Conservation (phyloP, 2,797 vertebrate species). For the Clamator glandarius region DNA sequence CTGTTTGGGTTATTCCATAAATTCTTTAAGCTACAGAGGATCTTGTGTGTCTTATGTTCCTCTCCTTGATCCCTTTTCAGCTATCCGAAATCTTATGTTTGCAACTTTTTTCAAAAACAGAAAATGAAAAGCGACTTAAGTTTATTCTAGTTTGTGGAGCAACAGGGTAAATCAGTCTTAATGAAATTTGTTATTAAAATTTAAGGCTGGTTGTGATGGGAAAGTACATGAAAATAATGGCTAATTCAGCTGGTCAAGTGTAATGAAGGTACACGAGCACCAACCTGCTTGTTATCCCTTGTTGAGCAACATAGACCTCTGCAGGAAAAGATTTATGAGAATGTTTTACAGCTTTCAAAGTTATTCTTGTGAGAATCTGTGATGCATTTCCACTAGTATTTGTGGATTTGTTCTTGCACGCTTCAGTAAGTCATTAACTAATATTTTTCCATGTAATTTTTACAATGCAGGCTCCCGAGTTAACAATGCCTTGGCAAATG, state of each 20-base stretch:
- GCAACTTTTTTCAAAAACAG: background rate
- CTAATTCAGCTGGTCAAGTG: background rate
- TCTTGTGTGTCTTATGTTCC: background rate
- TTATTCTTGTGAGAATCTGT: background rate
- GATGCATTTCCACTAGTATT: background rate
- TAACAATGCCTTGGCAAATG: background rate
- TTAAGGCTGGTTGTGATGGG: background rate
- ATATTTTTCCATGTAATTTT: background rate
- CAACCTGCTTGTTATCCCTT: background rate
- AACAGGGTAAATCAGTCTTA: background rate
- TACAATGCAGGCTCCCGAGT: background rate
- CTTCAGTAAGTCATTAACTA: background rate
- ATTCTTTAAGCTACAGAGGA: background rate
- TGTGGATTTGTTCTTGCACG: fast-evolving
- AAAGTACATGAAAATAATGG: background rate
- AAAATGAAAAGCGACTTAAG: background rate
- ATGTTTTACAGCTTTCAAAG: background rate
- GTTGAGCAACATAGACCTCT: fast-evolving
- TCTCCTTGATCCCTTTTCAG: background rate
- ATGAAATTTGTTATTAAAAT: background rate
- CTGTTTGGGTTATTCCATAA: background rate
- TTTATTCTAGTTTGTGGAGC: background rate
- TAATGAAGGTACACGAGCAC: background rate
- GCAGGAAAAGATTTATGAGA: background rate
- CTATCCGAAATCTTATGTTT: background rate